Conservation (phyloP, 1,140 invertebrate species). For the Psix sp. region DNA sequence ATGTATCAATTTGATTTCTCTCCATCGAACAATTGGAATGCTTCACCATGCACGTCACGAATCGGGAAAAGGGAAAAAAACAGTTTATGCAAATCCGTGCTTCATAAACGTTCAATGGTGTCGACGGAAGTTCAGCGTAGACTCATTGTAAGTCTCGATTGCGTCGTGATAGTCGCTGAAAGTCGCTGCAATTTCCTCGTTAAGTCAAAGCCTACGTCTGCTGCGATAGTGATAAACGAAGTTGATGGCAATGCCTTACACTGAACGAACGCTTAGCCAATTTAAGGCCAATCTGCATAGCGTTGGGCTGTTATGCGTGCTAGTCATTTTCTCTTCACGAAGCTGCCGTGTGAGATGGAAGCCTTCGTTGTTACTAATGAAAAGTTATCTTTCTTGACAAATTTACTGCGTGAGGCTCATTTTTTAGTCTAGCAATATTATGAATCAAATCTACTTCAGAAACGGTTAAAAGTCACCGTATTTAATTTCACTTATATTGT, state of each 20-base stretch:
- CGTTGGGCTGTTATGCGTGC: conserved; percentile 17
- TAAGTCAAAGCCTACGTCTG: conserved; percentile 53
- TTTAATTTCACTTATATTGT: too few species aligned
- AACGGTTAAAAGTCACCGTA: too few species aligned
- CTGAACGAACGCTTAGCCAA: conserved; percentile 52
- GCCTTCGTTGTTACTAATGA: too few species aligned
- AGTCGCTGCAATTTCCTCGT: conserved; percentile 61
- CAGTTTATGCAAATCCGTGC: conserved; percentile 38
- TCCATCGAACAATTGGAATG: conserved; percentile 25
- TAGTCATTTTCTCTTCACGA: conserved; percentile 45
- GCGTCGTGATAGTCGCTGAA: conserved; percentile 52
- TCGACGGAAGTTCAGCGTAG: conserved; percentile 56
- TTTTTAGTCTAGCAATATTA: too few species aligned
- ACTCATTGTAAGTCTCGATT: conserved; percentile 61
- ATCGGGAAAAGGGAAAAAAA: conserved; percentile 27
- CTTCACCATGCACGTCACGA: conserved; percentile 37
- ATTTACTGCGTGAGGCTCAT: too few species aligned
- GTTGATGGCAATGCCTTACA: conserved; percentile 49
- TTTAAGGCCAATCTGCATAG: conserved; percentile 61
- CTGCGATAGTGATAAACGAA: conserved; percentile 59
- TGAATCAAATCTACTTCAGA: too few species aligned
- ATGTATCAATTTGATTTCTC: conserved; percentile 26
- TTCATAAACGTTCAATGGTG: conserved; percentile 51
- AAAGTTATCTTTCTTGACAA: too few species aligned
- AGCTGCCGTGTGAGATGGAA: too few species aligned